Evolutionary conservation across 2,797 vertebrate species (phyloP).

Genomic region (Coregonus ussuriensis): DNA sequence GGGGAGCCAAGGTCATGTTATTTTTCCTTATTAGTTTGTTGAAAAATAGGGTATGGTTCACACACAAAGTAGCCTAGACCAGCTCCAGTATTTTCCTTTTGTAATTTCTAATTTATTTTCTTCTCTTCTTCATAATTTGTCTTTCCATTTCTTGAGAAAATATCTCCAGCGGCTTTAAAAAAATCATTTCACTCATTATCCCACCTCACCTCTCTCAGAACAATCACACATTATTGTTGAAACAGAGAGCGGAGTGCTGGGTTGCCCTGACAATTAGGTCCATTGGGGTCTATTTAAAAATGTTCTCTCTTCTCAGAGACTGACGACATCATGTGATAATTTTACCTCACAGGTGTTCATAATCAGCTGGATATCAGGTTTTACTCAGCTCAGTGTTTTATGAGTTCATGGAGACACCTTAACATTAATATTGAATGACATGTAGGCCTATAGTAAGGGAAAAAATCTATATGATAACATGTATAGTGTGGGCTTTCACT

Average conservation of each 20-base stretch:
- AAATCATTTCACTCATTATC: background rate
- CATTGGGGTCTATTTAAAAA: background rate
- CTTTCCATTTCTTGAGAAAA: background rate
- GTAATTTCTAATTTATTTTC: background rate
- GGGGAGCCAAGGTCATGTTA: background rate
- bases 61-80: background rate
- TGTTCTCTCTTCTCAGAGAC: background rate
- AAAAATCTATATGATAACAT: background rate
- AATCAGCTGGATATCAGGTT: background rate
- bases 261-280: conserved; percentile 31
- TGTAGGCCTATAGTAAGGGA: background rate
- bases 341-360: conserved; percentile 7
- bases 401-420: background rate
- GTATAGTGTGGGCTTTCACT: background rate
- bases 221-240: conserved; percentile 16
- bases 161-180: background rate
- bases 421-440: background rate
- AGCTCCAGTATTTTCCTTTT: background rate
- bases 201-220: background rate
- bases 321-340: conserved; percentile 7
- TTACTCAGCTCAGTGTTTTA: background rate
- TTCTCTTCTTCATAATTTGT: background rate
- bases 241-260: background rate
- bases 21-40: background rate
- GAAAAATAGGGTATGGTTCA: background rate